Base-by-base conservation (phyloP, 2,797 vertebrate species). In the Amniataba percoides region DNA sequence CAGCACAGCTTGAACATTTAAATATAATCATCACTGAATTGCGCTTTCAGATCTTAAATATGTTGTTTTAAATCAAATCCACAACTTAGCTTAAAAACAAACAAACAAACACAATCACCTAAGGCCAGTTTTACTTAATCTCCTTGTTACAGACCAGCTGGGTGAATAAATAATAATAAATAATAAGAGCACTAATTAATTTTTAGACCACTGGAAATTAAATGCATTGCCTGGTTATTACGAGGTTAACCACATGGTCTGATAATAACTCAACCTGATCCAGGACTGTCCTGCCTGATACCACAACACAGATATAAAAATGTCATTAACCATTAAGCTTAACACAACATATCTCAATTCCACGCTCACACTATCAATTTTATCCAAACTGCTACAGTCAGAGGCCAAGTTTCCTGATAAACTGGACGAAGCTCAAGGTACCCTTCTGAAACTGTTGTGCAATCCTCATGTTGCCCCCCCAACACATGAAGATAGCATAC, bases 401-500 rank as follows among this genome's bases (percentile, higher is more conserved):
- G 27, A 31, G 27, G 27, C 27, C 5, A 31, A 3, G 7, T 49
- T 43, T 9, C 1, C 4, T 2, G 4, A 42, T 46, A 46, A 18
- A 31, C 0, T n/a, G 1, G 1, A 66, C 12, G 12, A 14, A 1
- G 18, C 5, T 23, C 13, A 0, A 42, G 15, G 2, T 12, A 39
- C 7, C 49, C 25, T 15, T 57, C 15, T 57, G 9, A 18, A 12
- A 55, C 7, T 70, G 56, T 79, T 80, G 53, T 16, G 66, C 69
- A 83, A 74, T 19, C 31, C 48, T 0, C 14, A 48, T 15, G 39
- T 7, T 58, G 31, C 36, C 57, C 51, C 57, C 51, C 34, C 9
- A 7, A 13, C 68, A 51, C 57, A 51, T 40, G 46, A 25, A 3
- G n/a, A 21, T 79, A 86, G 67, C 77, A 2, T 16, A n/a, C 53